Base-by-base conservation (phyloP, 1,140 invertebrate species). In the Nasonia vitripennis region DNA sequence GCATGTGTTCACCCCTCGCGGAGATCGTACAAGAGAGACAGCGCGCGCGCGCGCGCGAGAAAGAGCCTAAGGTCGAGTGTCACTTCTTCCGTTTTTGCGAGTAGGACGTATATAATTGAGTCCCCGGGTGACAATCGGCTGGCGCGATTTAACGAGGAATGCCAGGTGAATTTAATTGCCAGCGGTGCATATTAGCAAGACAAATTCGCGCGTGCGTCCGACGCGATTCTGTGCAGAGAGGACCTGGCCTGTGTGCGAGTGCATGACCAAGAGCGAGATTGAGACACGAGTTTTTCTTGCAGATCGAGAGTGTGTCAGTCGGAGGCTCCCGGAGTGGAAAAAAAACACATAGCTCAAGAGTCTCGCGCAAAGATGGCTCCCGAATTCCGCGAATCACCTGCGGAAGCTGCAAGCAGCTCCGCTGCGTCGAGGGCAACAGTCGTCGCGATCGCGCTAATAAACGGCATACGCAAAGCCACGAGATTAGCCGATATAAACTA, bases 1-100 rank as follows among this genome's bases (percentile, higher is more conserved):
- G 84, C 87, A 88, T 89, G 23, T 71, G 68, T 71, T 27, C 68
- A 71, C 10, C 68, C 68, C 68, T 34, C 9, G 3, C 14, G 5
- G 34, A 62, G 55, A 62, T 62, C 27, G 34, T 37, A 37, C 34
- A 37, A 37, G 5, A 31, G 68, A 27, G 68, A 27, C 68, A 34
- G 23, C 68, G 14, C 68, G 68, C n/a, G 68, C 68, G n/a, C 34
- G 34, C 2, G 34, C 2, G 34, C 0, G 34, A 37, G 34, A 37
- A 6, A 11, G 41, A 71, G 68, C 68, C 17, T 71, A 71, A 71
- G 68, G 68, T 71, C 68, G 68, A 71, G 68, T 71, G 68, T 71
- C 68, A 62, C 77, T 27, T 34, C 12, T 37, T 55, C 55, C 17
- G 55, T 62, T 62, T 62, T 62, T 62, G 55, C 20, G 55, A 62